A percentile compares a stretch with the other conserved stretches of the same genome.
Conservation (phyloP, 2,113 vertebrate genomes). For the Rhabdornis inornatus region DNA sequence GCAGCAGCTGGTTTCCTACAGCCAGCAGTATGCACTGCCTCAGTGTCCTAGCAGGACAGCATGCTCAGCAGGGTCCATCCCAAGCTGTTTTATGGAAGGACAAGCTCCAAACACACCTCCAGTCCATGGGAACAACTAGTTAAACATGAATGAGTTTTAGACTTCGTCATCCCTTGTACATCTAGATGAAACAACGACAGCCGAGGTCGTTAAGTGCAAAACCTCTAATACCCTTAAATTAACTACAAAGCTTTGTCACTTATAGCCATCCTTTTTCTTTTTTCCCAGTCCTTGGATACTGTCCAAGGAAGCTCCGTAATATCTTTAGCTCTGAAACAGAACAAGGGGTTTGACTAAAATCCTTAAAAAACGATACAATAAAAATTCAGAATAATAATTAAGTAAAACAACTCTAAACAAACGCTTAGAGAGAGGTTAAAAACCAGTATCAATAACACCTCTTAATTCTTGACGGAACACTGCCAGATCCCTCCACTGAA, state of each 20-base stretch:
- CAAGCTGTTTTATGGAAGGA: neutral
- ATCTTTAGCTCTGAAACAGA: neutral
- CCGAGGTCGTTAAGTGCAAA: neutral
- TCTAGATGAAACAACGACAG: neutral
- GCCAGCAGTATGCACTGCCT: neutral
- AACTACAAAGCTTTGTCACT: neutral
- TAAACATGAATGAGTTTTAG: neutral
- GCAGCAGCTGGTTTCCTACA: neutral
- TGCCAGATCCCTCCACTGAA: neutral
- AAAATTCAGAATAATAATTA: neutral
- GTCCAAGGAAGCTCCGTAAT: neutral
- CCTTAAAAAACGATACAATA: neutral
- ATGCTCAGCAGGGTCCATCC: fast-evolving
- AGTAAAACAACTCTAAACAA: neutral
- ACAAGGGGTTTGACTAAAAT: neutral
- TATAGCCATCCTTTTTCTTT: neutral
- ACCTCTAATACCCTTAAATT: neutral
- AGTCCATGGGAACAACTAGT: neutral
- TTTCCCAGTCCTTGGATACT: neutral
- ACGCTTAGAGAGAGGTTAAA: neutral
- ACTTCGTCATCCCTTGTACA: neutral
- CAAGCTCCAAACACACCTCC: neutral
- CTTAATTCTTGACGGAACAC: neutral
- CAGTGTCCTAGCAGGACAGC: neutral
- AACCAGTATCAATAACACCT: fast-evolving